Evolutionary conservation across 2,113 vertebrate species (phyloP).

Genomic region (Tamias sibiricus): DNA sequence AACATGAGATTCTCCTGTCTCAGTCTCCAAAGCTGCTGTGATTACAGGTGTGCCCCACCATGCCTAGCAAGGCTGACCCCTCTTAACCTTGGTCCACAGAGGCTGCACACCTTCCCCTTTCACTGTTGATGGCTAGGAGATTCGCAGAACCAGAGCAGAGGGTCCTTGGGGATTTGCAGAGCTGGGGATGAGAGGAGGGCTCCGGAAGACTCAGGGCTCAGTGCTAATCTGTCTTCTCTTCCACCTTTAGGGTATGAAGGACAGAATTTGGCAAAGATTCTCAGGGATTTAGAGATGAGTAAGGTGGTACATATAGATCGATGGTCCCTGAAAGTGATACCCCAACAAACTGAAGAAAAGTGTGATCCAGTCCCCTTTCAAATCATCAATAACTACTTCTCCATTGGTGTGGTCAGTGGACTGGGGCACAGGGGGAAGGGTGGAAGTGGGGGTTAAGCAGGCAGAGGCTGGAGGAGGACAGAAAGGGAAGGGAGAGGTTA

Average conservation of each 20-base stretch:
- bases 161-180: background rate
- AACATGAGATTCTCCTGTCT: too few relatives aligned
- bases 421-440: background rate
- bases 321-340: constrained; percentile 93
- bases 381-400: constrained; percentile 99
- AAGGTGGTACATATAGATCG: constrained; percentile 91
- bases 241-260: constrained; percentile 92
- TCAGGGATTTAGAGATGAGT: constrained; percentile 91
- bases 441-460: background rate
- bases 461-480: background rate
- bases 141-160: background rate
- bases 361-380: constrained; percentile 95
- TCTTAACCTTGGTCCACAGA: background rate
- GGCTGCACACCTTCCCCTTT: background rate
- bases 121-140: background rate
- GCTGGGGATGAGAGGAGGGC: background rate
- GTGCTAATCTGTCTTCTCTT: constrained; percentile 15
- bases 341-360: constrained; percentile 88
- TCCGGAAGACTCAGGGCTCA: background rate
- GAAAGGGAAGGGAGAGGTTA: background rate
- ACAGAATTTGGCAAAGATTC: constrained; percentile 90
- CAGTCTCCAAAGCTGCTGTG: too few relatives aligned
- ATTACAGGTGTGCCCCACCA: too few relatives aligned
- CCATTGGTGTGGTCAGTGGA: constrained; percentile 94
- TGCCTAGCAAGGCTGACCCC: background rate